A percentile compares a stretch with the other conserved stretches of the same genome.
Conservation (phyloP, 2,888 invertebrate genomes). For the Diadegma fenestrale region DNA sequence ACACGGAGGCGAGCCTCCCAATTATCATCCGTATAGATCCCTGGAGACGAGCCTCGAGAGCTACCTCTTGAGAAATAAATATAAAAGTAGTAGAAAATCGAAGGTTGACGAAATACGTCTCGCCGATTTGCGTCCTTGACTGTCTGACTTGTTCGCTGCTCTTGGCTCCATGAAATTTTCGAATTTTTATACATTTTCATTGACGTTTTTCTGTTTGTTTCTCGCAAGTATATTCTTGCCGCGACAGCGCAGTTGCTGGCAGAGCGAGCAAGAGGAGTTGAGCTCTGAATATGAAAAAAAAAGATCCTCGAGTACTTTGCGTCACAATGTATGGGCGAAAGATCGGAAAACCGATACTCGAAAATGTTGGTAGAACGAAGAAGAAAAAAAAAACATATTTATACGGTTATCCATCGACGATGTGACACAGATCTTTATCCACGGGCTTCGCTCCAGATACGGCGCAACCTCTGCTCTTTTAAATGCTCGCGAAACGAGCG, state of each 20-base stretch:
- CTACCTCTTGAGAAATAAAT: slow-evolving; percentile 27
- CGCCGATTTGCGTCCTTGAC: slow-evolving; percentile 70
- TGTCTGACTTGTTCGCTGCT: slow-evolving; percentile 43
- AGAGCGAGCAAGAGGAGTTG: not conserved
- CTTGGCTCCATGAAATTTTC: slow-evolving; percentile 41
- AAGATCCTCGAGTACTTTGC: not conserved
- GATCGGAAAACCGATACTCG: slow-evolving; percentile 16
- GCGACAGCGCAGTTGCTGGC: not conserved
- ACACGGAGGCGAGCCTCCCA: slow-evolving; percentile 38
- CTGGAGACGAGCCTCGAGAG: slow-evolving; percentile 35
- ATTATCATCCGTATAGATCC: slow-evolving; percentile 55
- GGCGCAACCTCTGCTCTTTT: slow-evolving; percentile 71
- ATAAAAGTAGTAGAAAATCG: slow-evolving; percentile 60
- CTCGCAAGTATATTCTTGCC: not conserved
- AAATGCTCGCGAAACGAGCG: slow-evolving; percentile 64
- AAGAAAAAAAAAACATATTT: slow-evolving; percentile 9
- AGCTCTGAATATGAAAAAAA: not conserved
- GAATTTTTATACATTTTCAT: slow-evolving; percentile 35
- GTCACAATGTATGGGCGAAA: slow-evolving; percentile 12
- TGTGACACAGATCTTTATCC: slow-evolving; percentile 72
- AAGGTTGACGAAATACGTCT: slow-evolving; percentile 69
- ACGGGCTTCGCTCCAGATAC: slow-evolving; percentile 70
- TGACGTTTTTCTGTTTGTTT: slow-evolving; percentile 17
- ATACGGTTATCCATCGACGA: slow-evolving; percentile 64
- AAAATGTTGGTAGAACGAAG: slow-evolving; percentile 12